A percentile compares a stretch with the other conserved stretches of the same genome.
phyloP scores from a whole-genome alignment of 1,140 invertebrate genomes.

The Trypoxylus dichotomus region DNA sequence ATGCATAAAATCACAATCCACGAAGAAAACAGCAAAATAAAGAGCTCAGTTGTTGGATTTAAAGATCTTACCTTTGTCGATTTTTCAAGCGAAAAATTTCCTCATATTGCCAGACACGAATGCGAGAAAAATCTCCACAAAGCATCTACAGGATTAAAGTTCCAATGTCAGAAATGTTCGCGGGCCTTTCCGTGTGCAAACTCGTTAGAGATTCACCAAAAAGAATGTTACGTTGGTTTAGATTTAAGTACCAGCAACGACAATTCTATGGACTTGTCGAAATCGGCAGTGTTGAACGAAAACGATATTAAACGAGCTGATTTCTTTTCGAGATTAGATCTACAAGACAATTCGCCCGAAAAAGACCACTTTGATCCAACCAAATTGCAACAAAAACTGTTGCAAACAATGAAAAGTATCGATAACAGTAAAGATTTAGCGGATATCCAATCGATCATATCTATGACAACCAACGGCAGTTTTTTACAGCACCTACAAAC shows the following conservation, averaged over 20 bases:
- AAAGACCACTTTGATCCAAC: constrained; percentile 33
- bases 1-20: constrained; percentile 57
- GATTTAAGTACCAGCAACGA: constrained; percentile 35
- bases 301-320: constrained; percentile 67
- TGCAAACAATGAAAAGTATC: constrained; percentile 19
- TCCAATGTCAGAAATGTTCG: constrained; percentile 71
- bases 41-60: constrained; percentile 62
- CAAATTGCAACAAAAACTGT: constrained; percentile 4
- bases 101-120: constrained; percentile 71
- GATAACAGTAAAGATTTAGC: constrained; percentile 68
- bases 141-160: constrained; percentile 64
- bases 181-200: constrained; percentile 74
- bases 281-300: constrained; percentile 48
- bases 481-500: constrained; percentile 62
- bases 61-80: constrained; percentile 77
- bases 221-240: constrained; percentile 55
- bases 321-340: constrained; percentile 78
- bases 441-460: constrained; percentile 82
- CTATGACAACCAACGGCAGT: constrained; percentile 68
- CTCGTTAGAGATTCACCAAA: constrained; percentile 69
- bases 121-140: constrained; percentile 71
- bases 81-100: constrained; percentile 77
- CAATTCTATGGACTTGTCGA: constrained; percentile 42
- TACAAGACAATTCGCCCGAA: constrained; percentile 66
- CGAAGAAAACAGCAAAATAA: constrained; percentile 41